Conservation (phyloP, 2,888 invertebrate genomes). For the Entomobrya multifasciata region DNA sequence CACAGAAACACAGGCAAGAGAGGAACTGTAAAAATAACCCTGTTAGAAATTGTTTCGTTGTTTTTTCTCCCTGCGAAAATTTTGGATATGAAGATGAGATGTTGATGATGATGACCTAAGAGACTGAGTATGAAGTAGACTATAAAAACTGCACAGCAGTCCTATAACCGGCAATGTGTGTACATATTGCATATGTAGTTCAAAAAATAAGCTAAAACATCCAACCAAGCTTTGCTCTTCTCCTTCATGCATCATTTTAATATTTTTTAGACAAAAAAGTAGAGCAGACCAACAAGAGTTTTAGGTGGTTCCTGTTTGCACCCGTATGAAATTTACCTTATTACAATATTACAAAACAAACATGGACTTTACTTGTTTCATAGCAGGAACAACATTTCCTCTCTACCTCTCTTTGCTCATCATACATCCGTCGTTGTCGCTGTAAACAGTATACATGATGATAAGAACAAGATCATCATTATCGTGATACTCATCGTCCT, state of each 20-base stretch:
- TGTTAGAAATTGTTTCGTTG: too few species aligned
- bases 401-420: neutral
- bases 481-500: neutral
- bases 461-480: conserved; percentile 22
- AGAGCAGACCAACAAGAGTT: neutral
- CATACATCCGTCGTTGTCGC: neutral
- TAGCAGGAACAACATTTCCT: neutral
- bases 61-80: neutral
- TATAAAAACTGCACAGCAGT: conserved; percentile 2
- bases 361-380: conserved; percentile 26
- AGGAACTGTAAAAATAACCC: neutral
- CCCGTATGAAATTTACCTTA: conserved; percentile 59
- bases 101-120: conserved; percentile 26
- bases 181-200: too few species aligned
- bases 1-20: neutral
- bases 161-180: too few species aligned
- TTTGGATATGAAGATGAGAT: conserved; percentile 4
- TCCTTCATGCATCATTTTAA: neutral
- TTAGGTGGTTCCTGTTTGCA: neutral
- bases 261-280: conserved; percentile 8
- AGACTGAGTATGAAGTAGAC: conserved; percentile 8
- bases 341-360: conserved; percentile 57
- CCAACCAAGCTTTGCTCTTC: too few species aligned
- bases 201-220: too few species aligned
- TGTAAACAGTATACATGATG: conserved; percentile 30